phyloP scores from a whole-genome alignment of 2,113 vertebrate genomes.

The Poeciliopsis prolifica region DNA sequence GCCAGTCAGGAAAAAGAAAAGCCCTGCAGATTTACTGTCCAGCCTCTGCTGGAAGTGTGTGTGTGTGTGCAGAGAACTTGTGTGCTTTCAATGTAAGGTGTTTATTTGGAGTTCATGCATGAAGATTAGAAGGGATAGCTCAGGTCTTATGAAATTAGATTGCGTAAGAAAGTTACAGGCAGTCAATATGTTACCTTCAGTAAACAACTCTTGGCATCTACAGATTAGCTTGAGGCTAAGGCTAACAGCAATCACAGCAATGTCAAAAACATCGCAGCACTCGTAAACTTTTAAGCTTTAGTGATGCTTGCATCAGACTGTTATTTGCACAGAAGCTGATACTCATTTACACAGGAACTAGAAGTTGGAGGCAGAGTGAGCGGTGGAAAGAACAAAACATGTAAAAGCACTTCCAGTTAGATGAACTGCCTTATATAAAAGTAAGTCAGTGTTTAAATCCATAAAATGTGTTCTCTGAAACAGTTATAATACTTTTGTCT shows the following conservation, averaged over 20 bases:
- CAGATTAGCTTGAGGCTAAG: not conserved
- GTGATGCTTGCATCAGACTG: too few relatives aligned
- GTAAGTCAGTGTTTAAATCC: too few relatives aligned
- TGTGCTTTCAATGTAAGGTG: slow-evolving; percentile 21
- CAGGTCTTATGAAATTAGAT: not conserved
- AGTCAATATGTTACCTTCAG: not conserved
- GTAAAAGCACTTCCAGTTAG: not conserved
- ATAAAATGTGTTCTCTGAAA: not conserved
- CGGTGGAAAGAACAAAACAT: not conserved
- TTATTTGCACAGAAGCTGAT: too few relatives aligned
- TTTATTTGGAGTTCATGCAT: slow-evolving; percentile 61
- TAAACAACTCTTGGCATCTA: not conserved
- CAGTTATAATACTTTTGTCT: not conserved
- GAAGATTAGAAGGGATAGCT: slow-evolving; percentile 14
- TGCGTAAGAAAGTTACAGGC: not conserved
- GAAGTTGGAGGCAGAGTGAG: too few relatives aligned
- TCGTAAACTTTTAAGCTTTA: too few relatives aligned
- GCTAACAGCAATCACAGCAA: not conserved
- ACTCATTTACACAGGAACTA: too few relatives aligned
- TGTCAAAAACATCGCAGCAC: not conserved
- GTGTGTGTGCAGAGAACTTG: not conserved
- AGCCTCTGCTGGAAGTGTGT: slow-evolving; percentile 9
- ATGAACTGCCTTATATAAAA: too few relatives aligned
- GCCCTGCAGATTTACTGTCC: slow-evolving; percentile 55
- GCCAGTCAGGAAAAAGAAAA: slow-evolving; percentile 41